Percentiles rank a stretch among this genome's conserved stretches.
Evolutionary conservation across 2,797 vertebrate genomes (phyloP).

Genomic region (Melopsittacus undulatus): DNA sequence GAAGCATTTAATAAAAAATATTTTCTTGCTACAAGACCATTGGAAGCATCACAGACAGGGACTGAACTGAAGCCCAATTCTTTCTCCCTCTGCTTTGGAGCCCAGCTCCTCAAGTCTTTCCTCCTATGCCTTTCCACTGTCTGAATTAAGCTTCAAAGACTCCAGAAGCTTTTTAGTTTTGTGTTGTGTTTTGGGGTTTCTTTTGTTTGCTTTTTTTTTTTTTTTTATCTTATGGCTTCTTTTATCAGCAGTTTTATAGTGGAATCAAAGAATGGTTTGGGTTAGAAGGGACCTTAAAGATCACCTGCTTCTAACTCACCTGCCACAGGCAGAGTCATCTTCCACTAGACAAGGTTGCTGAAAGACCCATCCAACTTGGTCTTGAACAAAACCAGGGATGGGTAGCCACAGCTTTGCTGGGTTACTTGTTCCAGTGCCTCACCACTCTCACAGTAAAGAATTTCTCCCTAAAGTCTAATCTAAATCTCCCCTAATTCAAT

Average conservation of each 20-base stretch:
- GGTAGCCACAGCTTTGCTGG: not conserved
- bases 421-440: not conserved
- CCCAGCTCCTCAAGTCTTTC: not conserved
- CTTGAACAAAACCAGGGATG: not conserved
- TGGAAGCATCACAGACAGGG: not conserved
- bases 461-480: not conserved
- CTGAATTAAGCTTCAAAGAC: not conserved
- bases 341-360: not conserved
- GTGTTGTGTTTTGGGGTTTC: not conserved
- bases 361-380: not conserved
- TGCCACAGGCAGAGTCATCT: not conserved
- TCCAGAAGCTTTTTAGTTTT: not conserved
- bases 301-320: not conserved
- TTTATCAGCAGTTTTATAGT: not conserved
- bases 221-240: not conserved
- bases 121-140: not conserved
- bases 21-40: not conserved
- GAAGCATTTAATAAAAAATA: not conserved
- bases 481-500: not conserved
- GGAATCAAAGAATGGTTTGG: not conserved
- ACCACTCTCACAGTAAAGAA: not conserved
- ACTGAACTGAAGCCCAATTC: not conserved
- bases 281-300: not conserved
- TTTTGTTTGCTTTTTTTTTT: not conserved
- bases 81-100: not conserved